Base-by-base conservation (phyloP, 2,113 vertebrate genomes). In the Mormoops blainvillei region DNA sequence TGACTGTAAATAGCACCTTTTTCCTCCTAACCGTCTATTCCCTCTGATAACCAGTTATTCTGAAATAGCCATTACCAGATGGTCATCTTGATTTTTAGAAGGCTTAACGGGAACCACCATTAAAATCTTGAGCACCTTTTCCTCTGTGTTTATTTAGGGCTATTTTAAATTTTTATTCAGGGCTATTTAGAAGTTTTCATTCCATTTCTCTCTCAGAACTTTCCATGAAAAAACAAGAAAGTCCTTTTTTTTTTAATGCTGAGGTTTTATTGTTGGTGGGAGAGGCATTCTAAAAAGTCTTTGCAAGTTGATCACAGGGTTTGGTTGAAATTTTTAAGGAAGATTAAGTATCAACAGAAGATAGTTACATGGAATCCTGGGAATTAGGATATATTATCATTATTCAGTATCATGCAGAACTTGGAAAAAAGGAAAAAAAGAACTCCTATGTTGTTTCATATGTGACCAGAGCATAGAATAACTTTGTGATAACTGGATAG, bases 71-170 rank as follows among this genome's bases (percentile, higher is more conserved):
- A 76, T 84, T 88, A 70, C 82, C 73, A 82, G 45, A 70, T 85
- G 58, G n/a, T 82, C 19, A 43, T 78, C 70, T 87, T 74, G 43
- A 54, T 86, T 87, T n/a, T 93, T 43, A 20, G 33, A 81, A 94
- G 48, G 73, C 48, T 81, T 89, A 71, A 36, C 3, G 0, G 12
- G 19, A 48, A 41, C 31, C 58, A 74, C n/a, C 28, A 67, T 95
- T 94, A 94, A 67, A 93, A 86, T 91, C 65, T 71, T 65, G 52
- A 85, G 9, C 67, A 86, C 67, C 67, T 86, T 71, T 92, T 50
- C 43, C 7, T 80, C 31, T 41, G 13, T 61, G 26, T 91, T 87
- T 74, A 41, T 74, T 74, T 65, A 9, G 16, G 22, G 11, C 26
- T 87, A 7, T 56, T 73, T 91, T 20, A 83, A 91, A n/a, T 7